Evolutionary conservation across 2,888 invertebrate genomes (phyloP).

Genomic region (Trissoscelio sp.): DNA sequence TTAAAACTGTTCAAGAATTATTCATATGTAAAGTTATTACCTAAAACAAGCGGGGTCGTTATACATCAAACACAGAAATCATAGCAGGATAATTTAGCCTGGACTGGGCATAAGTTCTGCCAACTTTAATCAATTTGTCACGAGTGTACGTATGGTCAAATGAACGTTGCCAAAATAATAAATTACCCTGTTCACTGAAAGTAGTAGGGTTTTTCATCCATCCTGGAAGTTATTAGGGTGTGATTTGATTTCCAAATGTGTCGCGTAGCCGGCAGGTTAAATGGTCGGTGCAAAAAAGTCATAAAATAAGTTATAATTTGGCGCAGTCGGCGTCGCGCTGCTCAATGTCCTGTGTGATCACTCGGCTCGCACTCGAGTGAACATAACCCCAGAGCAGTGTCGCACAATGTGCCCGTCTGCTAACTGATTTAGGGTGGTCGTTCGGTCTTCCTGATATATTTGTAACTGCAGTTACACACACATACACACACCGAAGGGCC

Average conservation of each 20-base stretch:
- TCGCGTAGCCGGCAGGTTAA: conserved; percentile 78
- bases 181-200: conserved; percentile 16
- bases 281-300: conserved; percentile 83
- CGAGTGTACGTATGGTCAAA: background rate
- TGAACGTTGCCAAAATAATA: conserved; percentile 11
- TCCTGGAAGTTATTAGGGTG: conserved; percentile 82
- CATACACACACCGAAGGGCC: conserved; percentile 50
- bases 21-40: background rate
- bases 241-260: conserved; percentile 81
- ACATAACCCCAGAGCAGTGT: conserved; percentile 77
- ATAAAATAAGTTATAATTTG: conserved; percentile 84
- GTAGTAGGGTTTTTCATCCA: conserved; percentile 32
- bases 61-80: background rate
- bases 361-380: conserved; percentile 81
- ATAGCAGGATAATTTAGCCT: background rate
- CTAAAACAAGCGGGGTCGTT: background rate
- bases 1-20: background rate
- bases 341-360: conserved; percentile 83
- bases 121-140: conserved; percentile 29
- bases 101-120: background rate
- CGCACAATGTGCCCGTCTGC: conserved; percentile 66
- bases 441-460: conserved; percentile 63
- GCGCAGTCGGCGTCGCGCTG: conserved; percentile 81
- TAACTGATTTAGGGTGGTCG: conserved; percentile 69
- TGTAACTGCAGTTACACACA: conserved; percentile 65